phyloP scores from a whole-genome alignment of 2,888 invertebrate genomes.

The Harpalus rufipes region DNA sequence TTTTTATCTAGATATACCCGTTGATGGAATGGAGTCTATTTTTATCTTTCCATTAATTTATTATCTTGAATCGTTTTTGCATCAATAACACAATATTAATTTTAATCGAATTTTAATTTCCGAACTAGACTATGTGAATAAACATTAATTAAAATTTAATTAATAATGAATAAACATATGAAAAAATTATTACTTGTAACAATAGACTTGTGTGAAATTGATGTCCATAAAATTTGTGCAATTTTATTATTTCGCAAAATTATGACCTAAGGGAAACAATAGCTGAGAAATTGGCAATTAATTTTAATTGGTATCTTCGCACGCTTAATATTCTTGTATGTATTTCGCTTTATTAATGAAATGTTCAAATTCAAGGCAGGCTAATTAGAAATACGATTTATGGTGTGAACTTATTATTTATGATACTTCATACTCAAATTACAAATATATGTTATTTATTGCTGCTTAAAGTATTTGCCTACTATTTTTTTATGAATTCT shows the following conservation, averaged over 20 bases:
- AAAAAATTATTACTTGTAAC: neutral
- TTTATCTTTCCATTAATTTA: neutral
- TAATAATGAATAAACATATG: constrained; percentile 22
- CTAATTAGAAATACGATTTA: constrained; percentile 28
- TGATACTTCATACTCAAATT: neutral
- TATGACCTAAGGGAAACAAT: constrained; percentile 36
- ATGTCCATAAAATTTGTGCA: constrained; percentile 24
- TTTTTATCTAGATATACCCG: neutral
- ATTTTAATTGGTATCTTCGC: constrained; percentile 48
- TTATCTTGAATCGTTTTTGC: neutral
- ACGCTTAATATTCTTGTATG: constrained; percentile 34
- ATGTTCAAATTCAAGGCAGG: constrained; percentile 24
- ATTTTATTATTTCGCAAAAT: constrained; percentile 43
- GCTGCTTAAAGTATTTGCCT: neutral
- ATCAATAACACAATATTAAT: neutral
- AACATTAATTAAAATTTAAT: constrained; percentile 42
- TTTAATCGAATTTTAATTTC: constrained; percentile 25
- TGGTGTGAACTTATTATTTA: constrained; percentile 21
- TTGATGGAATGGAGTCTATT: neutral
- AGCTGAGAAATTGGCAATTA: constrained; percentile 45
- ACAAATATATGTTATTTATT: neutral
- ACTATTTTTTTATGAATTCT: neutral
- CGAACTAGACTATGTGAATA: neutral
- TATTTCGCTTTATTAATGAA: constrained; percentile 40
- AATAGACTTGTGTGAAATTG: constrained; percentile 17